Percentiles rank a stretch among this genome's conserved stretches.
Evolutionary conservation across 2,113 vertebrate genomes (phyloP).

Genomic region (Python bivittatus): DNA sequence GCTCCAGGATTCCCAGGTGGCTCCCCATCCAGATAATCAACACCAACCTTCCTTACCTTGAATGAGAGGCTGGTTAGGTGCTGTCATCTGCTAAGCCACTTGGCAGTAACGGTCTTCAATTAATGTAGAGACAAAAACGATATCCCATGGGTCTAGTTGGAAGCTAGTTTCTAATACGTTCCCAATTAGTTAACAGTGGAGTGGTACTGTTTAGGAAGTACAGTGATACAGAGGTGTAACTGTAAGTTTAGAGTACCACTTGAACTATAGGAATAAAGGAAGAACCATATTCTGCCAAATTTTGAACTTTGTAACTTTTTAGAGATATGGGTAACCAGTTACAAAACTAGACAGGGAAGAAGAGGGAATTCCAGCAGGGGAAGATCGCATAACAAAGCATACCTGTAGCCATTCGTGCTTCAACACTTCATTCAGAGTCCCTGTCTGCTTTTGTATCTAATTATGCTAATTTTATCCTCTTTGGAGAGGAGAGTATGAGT

Average conservation of each 20-base stretch:
- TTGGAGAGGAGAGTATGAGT: not conserved
- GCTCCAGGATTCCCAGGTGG: not conserved
- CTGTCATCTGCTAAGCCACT: not conserved
- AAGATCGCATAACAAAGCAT: not conserved
- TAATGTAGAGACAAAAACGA: constrained; percentile 10
- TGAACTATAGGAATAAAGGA: not conserved
- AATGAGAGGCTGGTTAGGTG: not conserved
- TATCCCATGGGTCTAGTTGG: not conserved
- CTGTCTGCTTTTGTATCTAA: not conserved
- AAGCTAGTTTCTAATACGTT: not conserved
- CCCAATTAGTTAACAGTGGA: constrained; percentile 6
- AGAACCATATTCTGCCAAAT: not conserved
- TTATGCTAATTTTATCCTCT: not conserved
- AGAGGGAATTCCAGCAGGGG: not conserved
- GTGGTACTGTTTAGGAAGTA: not conserved
- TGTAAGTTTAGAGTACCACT: not conserved
- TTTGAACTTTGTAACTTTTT: not conserved
- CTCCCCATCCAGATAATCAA: not conserved
- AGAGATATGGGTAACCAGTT: not conserved
- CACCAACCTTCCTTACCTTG: not conserved
- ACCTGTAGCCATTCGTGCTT: not conserved
- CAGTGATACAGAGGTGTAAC: not conserved
- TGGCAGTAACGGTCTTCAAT: not conserved
- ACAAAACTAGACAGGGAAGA: not conserved
- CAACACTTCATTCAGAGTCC: not conserved